Evolutionary conservation across 2,888 invertebrate species (phyloP).

Genomic region (Campoletis raptor): DNA sequence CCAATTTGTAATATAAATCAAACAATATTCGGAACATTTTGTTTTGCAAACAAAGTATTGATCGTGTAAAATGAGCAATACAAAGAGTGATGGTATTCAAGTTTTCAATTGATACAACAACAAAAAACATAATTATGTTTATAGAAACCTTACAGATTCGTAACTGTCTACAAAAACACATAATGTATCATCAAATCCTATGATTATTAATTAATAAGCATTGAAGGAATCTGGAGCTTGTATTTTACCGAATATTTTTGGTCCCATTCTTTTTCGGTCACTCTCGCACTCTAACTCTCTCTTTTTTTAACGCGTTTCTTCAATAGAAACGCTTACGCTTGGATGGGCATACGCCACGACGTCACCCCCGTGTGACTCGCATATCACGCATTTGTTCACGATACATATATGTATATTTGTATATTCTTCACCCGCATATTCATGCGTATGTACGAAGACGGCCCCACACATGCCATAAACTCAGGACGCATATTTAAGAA

Average conservation of each 20-base stretch:
- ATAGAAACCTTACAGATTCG: conserved; percentile 70
- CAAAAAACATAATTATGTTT: too few relatives aligned
- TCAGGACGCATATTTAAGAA: conserved; percentile 58
- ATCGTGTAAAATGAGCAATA: conserved; percentile 14
- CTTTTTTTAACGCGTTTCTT: conserved; percentile 82
- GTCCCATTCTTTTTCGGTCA: conserved; percentile 38
- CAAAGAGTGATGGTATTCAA: conserved; percentile 47
- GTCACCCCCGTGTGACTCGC: conserved; percentile 73
- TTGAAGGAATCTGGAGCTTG: conserved; percentile 81
- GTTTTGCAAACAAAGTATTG: conserved; percentile 40
- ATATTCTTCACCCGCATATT: conserved; percentile 59
- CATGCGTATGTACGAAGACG: conserved; percentile 22
- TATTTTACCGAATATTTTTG: conserved; percentile 40
- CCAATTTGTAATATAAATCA: conserved; percentile 79
- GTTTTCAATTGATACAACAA: conserved; percentile 22
- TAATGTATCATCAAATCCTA: conserved; percentile 82
- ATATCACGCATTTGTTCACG: conserved; percentile 46
- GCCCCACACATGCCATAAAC: conserved; percentile 36
- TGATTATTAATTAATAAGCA: conserved; percentile 85
- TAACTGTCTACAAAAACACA: conserved; percentile 67
- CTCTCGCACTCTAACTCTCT: conserved; percentile 47
- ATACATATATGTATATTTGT: neutral
- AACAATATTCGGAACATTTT: conserved; percentile 68
- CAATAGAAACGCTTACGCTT: conserved; percentile 82
- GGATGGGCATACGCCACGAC: conserved; percentile 80